These are phyloP conservation scores for Thelaira solivaga DNA, from an alignment of 2,888 invertebrate species.

Conservation along the genomic window DNA sequence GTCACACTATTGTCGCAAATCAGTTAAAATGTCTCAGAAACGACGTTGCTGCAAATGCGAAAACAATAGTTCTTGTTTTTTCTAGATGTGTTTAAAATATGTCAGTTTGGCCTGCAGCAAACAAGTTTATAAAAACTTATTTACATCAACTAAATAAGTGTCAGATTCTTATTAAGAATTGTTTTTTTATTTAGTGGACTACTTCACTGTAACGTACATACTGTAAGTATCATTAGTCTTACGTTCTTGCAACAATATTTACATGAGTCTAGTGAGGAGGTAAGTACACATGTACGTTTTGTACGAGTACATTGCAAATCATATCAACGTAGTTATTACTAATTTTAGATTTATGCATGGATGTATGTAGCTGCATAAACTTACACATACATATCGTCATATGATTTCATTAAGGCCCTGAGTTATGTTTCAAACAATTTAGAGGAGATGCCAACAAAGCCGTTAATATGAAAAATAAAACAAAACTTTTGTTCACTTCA, in stretches of 20 bases:
- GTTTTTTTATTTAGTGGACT: conserved; percentile 19
- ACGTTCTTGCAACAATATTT: background rate
- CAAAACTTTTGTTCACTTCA: too few species aligned
- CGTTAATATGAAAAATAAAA: too few species aligned
- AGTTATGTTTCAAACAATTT: too few species aligned
- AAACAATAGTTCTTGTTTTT: background rate
- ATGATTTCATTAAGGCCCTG: too few species aligned
- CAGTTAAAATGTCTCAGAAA: conserved; percentile 37
- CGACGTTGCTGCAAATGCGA: conserved; percentile 17
- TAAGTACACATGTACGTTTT: too few species aligned
- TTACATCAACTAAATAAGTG: conserved; percentile 39
- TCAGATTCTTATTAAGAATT: conserved; percentile 44
- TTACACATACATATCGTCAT: too few species aligned
- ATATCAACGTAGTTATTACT: background rate
- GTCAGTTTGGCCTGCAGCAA: conserved; percentile 18
- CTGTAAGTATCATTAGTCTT: too few species aligned
- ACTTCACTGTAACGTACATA: background rate
- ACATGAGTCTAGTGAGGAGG: background rate
- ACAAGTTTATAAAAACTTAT: conserved; percentile 31
- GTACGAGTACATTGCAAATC: background rate
- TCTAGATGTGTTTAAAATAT: conserved; percentile 2
- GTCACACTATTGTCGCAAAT: conserved; percentile 41
- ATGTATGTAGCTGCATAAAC: too few species aligned
- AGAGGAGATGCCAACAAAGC: too few species aligned
- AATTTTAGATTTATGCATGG: background rate